A percentile compares a stretch with the other conserved stretches of the same genome.
These are phyloP conservation scores for Bovichtus variegatus DNA, from an alignment of 2,797 vertebrate species.

Conservation along the genomic window DNA sequence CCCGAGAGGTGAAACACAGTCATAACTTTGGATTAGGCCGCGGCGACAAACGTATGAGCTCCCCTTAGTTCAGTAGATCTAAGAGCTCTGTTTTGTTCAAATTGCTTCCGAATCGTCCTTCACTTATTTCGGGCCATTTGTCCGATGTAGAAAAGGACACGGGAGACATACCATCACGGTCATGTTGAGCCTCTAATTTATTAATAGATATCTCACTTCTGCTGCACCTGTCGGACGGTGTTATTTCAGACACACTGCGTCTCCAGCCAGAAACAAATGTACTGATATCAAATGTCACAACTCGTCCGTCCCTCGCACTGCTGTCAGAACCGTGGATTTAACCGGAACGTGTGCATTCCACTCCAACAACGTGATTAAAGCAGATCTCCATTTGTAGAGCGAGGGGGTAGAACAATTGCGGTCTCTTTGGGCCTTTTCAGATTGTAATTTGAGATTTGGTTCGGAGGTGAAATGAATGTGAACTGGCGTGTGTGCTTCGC, in stretches of 20 bases:
- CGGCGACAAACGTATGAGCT: constrained; percentile 13
- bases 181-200: constrained; percentile 17
- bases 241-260: constrained; percentile 48
- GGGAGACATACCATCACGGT: constrained; percentile 19
- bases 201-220: constrained; percentile 38
- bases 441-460: constrained; percentile 74
- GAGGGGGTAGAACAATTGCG: constrained; percentile 45
- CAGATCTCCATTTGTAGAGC: constrained; percentile 61
- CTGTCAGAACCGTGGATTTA: constrained; percentile 42
- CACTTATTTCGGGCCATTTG: constrained; percentile 32
- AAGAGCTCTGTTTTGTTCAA: constrained; percentile 6
- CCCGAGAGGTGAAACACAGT: constrained; percentile 48
- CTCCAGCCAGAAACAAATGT: constrained; percentile 40
- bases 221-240: constrained; percentile 31
- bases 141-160: constrained; percentile 10
- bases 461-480: constrained; percentile 71
- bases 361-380: constrained; percentile 63
- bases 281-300: constrained; percentile 51
- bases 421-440: constrained; percentile 62
- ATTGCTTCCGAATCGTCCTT: constrained; percentile 20
- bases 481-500: constrained; percentile 44
- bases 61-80: constrained; percentile 12
- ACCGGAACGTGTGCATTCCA: constrained; percentile 48
- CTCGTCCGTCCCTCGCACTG: constrained; percentile 23
- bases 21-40: constrained; percentile 52